Conservation (phyloP, 2,888 invertebrate genomes). For the Sminthurides aquaticus region DNA sequence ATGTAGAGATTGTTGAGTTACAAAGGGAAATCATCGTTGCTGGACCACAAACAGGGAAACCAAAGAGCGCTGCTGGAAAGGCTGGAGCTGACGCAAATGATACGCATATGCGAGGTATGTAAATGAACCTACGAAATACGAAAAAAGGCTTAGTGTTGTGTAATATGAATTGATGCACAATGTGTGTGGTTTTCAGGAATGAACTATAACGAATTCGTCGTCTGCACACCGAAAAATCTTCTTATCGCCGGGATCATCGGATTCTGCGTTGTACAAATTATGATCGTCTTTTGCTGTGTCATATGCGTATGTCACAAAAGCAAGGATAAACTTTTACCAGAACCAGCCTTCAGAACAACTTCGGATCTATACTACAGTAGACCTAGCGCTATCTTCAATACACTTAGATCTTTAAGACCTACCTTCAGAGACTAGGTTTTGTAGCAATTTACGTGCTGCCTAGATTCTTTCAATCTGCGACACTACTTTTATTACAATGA, state of each 20-base stretch:
- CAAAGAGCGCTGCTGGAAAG: constrained; percentile 17
- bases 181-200: neutral
- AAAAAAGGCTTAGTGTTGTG: too few species aligned
- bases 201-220: constrained; percentile 15
- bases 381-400: constrained; percentile 32
- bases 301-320: constrained; percentile 35
- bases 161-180: neutral
- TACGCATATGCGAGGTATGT: constrained; percentile 1
- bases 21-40: constrained; percentile 41
- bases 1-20: constrained; percentile 31
- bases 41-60: constrained; percentile 29
- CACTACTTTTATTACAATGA: too few species aligned
- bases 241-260: constrained; percentile 40
- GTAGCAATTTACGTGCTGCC: too few species aligned
- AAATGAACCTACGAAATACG: too few species aligned
- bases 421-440: constrained; percentile 17
- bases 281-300: constrained; percentile 36
- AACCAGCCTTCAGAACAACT: constrained; percentile 31
- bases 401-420: constrained; percentile 32
- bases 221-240: constrained; percentile 37
- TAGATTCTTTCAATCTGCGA: too few species aligned
- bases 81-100: neutral
- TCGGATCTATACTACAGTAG: constrained; percentile 31
- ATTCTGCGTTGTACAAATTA: constrained; percentile 36
- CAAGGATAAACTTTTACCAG: constrained; percentile 32